A percentile compares a stretch with the other conserved stretches of the same genome.
These are phyloP conservation scores for Scalopus aquaticus DNA, from an alignment of 2,113 vertebrate genomes.

Conservation along the genomic window DNA sequence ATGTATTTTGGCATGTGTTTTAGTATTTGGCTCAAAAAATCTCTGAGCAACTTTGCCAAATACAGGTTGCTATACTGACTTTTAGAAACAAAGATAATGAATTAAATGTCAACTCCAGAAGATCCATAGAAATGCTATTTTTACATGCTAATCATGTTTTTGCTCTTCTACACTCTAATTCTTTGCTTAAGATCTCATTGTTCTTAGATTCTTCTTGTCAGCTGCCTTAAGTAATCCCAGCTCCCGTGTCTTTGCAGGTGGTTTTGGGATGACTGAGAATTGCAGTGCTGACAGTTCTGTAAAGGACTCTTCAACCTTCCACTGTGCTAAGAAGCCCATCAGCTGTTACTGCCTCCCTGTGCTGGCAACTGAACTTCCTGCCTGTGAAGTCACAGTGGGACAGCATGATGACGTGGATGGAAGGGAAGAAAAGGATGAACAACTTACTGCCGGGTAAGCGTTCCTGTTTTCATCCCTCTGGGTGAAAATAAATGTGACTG, in stretches of 20 bases:
- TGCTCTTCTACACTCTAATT: background rate
- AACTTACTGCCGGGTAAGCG: background rate
- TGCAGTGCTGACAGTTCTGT: conserved; percentile 84
- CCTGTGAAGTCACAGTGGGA: conserved; percentile 89
- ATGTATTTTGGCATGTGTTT: background rate
- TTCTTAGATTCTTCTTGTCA: background rate
- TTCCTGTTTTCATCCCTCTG: background rate
- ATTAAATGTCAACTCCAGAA: background rate
- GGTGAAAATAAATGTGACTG: background rate
- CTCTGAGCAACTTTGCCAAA: background rate
- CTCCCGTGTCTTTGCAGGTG: conserved; percentile 78
- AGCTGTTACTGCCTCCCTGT: conserved; percentile 90
- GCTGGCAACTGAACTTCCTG: conserved; percentile 88
- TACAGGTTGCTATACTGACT: background rate
- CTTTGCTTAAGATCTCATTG: background rate
- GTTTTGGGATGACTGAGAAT: conserved; percentile 89
- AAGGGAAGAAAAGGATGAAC: conserved; percentile 63
- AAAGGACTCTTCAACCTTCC: conserved; percentile 85
- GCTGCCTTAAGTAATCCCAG: background rate
- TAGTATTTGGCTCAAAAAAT: background rate
- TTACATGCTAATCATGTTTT: background rate
- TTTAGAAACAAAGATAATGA: background rate
- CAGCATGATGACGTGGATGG: conserved; percentile 80
- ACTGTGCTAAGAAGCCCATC: conserved; percentile 86
- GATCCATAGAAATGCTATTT: background rate